Base-by-base conservation (phyloP, 2,797 vertebrate species). In the Sparus aurata region DNA sequence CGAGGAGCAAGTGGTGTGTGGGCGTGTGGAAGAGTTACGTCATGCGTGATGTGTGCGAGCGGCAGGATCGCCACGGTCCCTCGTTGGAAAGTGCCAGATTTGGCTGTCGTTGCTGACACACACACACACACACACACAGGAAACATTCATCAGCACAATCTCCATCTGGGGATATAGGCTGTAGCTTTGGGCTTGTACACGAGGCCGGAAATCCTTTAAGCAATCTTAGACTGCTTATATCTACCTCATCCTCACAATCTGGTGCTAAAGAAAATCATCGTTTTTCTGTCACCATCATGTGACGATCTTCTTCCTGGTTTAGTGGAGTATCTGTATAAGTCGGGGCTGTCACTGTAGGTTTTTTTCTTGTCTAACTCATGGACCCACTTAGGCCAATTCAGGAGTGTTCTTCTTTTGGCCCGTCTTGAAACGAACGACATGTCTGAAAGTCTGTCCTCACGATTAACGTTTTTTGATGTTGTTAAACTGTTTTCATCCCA, bases 21-120 rank as follows among this genome's bases (percentile, higher is more conserved):
- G 90, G 91, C 55, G 81, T 87, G 90, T 86, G 89, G 89, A 80
- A 89, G 85, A 84, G 90, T 93, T 94, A 91, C 90, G 86, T 95
- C 94, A 95, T 75, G 82, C 23, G 82, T 92, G 90, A 94, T 91
- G 91, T 88, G 89, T 91, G 90, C 27, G 27, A 92, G 89, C 85
- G 78, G 83, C 88, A 92, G 89, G 79, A 90, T 87, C 38, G 83
- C 88, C 86, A 83, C 80, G 80, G 59, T 85, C 77, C 86, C 73
- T 85, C 77, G 83, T 77, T 80, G 72, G 82, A 84, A 87, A 87
- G 82, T 6, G 22, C 73, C 85, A 80, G 77, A 90, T 92, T 85
- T 88, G 85, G 88, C 82, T 83, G 6, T 86, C 12, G 46, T 49
- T 53, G 62, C 77, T 77, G 54, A 75, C 68, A 74, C 67, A 79